Percentiles rank a stretch among this genome's conserved stretches.
Conservation (phyloP, 2,113 vertebrate species). For the Phalacrocorax aristotelis region DNA sequence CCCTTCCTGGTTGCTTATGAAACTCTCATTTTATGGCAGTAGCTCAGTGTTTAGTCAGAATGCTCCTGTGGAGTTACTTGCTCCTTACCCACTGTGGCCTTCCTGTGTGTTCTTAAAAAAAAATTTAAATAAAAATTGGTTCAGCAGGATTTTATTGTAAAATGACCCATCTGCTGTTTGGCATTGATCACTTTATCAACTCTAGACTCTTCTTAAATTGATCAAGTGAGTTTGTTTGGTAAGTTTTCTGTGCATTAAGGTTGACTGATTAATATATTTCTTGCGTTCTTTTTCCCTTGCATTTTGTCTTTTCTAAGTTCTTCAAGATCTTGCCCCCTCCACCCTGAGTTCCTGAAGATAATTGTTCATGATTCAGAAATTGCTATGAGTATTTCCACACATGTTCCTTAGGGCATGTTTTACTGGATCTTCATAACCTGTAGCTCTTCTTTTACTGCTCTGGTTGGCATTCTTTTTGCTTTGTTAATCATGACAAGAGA, state of each 20-base stretch:
- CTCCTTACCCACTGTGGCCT: not conserved
- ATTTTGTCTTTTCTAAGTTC: not conserved
- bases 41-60: not conserved
- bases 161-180: not conserved
- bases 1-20: not conserved
- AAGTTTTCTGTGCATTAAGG: not conserved
- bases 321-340: not conserved
- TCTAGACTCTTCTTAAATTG: not conserved
- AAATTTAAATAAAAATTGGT: not conserved
- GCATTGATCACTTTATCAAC: not conserved
- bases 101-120: not conserved
- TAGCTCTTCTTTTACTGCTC: not conserved
- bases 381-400: fast-evolving
- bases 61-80: not conserved
- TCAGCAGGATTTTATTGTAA: not conserved
- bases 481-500: not conserved
- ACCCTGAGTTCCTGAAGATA: not conserved
- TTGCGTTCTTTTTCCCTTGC: not conserved
- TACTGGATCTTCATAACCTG: not conserved
- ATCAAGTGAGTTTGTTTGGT: not conserved
- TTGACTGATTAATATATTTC: not conserved
- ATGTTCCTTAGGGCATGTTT: not conserved
- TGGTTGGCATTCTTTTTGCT: not conserved
- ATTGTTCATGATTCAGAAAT: not conserved
- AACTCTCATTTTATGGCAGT: not conserved